phyloP scores from a whole-genome alignment of 2,113 vertebrate genomes.

The Labeo rohita region DNA sequence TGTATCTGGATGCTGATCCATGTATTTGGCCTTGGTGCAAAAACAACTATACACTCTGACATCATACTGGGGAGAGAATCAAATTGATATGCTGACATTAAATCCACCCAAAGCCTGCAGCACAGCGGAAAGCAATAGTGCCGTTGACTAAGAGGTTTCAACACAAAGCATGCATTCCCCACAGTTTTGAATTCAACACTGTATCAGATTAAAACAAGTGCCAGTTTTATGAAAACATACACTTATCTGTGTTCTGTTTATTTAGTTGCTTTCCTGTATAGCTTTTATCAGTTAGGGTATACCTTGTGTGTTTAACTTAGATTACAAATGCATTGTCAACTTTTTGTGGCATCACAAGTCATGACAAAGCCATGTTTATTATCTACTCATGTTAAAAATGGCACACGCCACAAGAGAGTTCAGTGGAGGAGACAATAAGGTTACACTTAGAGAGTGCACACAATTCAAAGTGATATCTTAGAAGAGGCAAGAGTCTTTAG shows the following conservation, averaged over 20 bases:
- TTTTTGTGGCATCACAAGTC: neutral
- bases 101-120: constrained; percentile 9
- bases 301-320: constrained; percentile 15
- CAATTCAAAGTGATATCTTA: neutral
- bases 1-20: constrained; percentile 19
- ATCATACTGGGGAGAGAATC: constrained; percentile 26
- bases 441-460: neutral
- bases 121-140: constrained; percentile 1
- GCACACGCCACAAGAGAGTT: neutral
- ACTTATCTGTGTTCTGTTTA: constrained; percentile 2
- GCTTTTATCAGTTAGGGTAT: neutral
- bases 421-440: neutral
- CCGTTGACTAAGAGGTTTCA: constrained; percentile 7
- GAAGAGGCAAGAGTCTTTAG: neutral
- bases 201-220: constrained; percentile 27
- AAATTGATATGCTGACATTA: constrained; percentile 16
- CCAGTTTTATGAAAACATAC: neutral
- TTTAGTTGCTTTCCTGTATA: constrained; percentile 15
- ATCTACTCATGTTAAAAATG: neutral
- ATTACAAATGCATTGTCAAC: neutral
- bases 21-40: constrained; percentile 22
- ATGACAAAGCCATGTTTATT: neutral
- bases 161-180: neutral
- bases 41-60: constrained; percentile 8
- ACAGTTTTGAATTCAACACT: constrained; percentile 18